Evolutionary conservation across 2,797 vertebrate genomes (phyloP).

Genomic region (Notamacropus eugenii): DNA sequence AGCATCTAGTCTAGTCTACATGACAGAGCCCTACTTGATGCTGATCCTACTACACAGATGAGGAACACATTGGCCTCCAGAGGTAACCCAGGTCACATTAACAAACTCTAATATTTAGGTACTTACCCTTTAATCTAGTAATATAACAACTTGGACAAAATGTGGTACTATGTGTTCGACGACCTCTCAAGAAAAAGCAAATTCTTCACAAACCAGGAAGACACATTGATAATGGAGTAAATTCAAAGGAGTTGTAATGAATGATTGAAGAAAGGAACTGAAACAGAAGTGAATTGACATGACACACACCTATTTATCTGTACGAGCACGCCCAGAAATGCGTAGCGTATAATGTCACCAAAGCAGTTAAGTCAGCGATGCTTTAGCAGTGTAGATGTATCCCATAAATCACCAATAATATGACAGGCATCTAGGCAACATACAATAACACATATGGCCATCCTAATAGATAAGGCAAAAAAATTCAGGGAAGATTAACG

Average conservation of each 20-base stretch:
- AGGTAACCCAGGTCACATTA: background rate
- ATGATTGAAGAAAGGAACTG: background rate
- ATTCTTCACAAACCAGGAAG: background rate
- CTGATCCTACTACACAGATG: background rate
- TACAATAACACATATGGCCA: background rate
- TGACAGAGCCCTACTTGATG: background rate
- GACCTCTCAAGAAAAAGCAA: background rate
- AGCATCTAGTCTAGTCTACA: background rate
- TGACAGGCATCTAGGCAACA: constrained; percentile 49
- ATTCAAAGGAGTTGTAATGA: background rate
- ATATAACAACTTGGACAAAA: background rate
- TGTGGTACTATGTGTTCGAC: background rate
- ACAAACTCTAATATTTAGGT: background rate
- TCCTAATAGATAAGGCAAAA: background rate
- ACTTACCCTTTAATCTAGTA: background rate
- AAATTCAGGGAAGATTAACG: constrained; percentile 30
- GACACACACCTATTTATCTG: background rate
- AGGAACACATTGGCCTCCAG: background rate
- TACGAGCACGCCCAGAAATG: background rate
- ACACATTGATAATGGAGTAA: background rate
- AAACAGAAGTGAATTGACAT: background rate
- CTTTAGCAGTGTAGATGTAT: constrained; percentile 28
- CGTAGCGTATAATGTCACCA: constrained; percentile 1
- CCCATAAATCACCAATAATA: constrained; percentile 59
- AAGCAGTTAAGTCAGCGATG: background rate